These are phyloP conservation scores for Tenthredo distinguenda DNA, from an alignment of 2,888 invertebrate genomes.

Conservation along the genomic window DNA sequence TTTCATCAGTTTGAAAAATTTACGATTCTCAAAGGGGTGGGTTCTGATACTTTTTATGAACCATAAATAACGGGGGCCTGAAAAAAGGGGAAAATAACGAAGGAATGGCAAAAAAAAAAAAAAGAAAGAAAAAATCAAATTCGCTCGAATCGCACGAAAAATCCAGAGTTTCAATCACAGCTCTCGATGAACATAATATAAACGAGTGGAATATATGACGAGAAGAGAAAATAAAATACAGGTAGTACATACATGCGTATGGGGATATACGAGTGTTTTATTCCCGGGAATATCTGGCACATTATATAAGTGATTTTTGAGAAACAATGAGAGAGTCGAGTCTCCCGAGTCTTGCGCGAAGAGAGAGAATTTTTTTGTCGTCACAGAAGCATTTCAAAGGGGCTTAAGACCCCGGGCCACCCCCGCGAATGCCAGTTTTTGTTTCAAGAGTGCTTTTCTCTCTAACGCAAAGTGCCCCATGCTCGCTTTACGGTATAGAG, in stretches of 20 bases:
- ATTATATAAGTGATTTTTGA: neutral
- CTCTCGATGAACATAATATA: neutral
- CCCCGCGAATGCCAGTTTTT: slow-evolving; percentile 16
- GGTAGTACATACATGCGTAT: neutral
- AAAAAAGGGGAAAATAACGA: neutral
- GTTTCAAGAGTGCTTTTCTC: slow-evolving; percentile 38
- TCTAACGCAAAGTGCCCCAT: slow-evolving; percentile 28
- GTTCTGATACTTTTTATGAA: neutral
- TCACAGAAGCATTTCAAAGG: neutral
- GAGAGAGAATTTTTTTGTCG: neutral
- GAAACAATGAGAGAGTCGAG: neutral
- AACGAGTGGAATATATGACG: too few relatives aligned
- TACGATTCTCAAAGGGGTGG: neutral
- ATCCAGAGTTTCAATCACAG: neutral
- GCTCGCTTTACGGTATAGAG: neutral
- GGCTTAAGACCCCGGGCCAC: neutral
- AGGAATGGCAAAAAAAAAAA: neutral
- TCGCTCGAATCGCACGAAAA: neutral
- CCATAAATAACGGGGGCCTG: neutral
- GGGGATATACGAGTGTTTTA: too few relatives aligned
- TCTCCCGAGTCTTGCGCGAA: neutral
- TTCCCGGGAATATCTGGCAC: neutral
- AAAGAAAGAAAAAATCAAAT: neutral
- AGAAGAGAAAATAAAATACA: neutral
- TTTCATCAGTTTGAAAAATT: slow-evolving; percentile 5